Conservation (phyloP, 30 jellyfish, hydroid and myxozoan genomes). For the Cassiopea andromeda region DNA sequence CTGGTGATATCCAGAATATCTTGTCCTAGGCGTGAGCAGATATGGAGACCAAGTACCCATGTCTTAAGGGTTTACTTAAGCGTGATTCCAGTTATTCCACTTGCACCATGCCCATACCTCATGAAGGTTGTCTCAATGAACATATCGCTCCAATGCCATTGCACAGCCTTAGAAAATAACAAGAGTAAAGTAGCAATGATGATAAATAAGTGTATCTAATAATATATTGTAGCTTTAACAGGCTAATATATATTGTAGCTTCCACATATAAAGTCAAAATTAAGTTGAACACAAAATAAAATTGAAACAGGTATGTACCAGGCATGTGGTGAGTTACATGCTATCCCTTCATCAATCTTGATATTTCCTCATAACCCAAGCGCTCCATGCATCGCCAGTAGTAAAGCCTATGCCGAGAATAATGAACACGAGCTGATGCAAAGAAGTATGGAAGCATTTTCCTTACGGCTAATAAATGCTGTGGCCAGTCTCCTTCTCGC, state of each 20-base stretch:
- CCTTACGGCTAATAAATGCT: background rate
- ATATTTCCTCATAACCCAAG: no score
- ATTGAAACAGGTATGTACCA: background rate
- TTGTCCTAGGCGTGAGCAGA: slow-evolving; percentile 3
- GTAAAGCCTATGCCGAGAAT: background rate
- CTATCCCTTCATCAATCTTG: background rate
- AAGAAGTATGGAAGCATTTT: background rate
- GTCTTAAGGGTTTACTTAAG: background rate
- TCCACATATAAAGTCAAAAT: no score
- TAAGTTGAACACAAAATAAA: no score
- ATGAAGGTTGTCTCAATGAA: slow-evolving; percentile 2
- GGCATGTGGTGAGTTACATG: background rate
- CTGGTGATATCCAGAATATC: background rate
- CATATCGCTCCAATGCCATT: background rate
- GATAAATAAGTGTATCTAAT: no score
- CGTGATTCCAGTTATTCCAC: slow-evolving; percentile 35
- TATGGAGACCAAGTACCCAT: slow-evolving; percentile 36
- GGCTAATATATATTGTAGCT: no score
- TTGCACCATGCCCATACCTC: slow-evolving; percentile 36
- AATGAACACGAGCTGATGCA: background rate
- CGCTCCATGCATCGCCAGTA: background rate
- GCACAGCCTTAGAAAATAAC: no score
- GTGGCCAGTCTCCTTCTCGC: background rate
- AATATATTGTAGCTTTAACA: no score
- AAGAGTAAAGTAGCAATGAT: no score